These are phyloP conservation scores for Tiphia femorata DNA, from an alignment of 2,888 invertebrate species.

Conservation along the genomic window DNA sequence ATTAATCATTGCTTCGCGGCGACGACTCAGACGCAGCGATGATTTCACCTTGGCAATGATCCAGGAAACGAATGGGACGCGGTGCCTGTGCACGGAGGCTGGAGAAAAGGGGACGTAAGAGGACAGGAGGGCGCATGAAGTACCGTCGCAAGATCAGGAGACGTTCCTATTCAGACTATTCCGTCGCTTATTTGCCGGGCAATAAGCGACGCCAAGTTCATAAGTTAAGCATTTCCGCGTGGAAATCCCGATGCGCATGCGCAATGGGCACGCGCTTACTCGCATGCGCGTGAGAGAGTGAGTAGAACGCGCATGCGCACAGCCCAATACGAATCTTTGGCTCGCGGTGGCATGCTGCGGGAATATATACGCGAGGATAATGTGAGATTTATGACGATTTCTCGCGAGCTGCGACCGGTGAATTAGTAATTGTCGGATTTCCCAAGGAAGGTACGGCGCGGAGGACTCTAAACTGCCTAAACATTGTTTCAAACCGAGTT, in stretches of 20 bases:
- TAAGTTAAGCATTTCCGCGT: slow-evolving; percentile 53
- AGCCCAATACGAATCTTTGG: slow-evolving; percentile 8
- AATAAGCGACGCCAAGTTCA: slow-evolving; percentile 31
- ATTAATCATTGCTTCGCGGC: slow-evolving; percentile 40
- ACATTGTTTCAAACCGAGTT: slow-evolving; percentile 3
- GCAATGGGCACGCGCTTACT: neutral
- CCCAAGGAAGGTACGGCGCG: slow-evolving; percentile 18
- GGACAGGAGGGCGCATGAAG: too few relatives aligned
- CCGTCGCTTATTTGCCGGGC: slow-evolving; percentile 13
- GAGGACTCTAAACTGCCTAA: too few relatives aligned
- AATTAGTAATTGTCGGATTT: slow-evolving; percentile 54
- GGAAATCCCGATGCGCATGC: slow-evolving; percentile 10
- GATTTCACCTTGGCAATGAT: slow-evolving; percentile 63
- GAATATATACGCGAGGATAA: slow-evolving; percentile 39
- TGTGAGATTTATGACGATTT: slow-evolving; percentile 53
- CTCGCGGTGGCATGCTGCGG: slow-evolving; percentile 27
- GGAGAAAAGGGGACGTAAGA: too few relatives aligned
- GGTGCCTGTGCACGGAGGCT: neutral
- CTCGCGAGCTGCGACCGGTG: slow-evolving; percentile 31
- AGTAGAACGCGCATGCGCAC: neutral
- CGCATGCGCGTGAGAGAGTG: neutral
- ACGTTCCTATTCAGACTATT: slow-evolving; percentile 52
- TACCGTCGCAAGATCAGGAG: slow-evolving; percentile 27
- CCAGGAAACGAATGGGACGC: slow-evolving; percentile 49
- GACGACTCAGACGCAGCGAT: slow-evolving; percentile 50